A percentile compares a stretch with the other conserved stretches of the same genome.
phyloP scores from a whole-genome alignment of 2,888 invertebrate genomes.

The Eupeodes luniger region DNA sequence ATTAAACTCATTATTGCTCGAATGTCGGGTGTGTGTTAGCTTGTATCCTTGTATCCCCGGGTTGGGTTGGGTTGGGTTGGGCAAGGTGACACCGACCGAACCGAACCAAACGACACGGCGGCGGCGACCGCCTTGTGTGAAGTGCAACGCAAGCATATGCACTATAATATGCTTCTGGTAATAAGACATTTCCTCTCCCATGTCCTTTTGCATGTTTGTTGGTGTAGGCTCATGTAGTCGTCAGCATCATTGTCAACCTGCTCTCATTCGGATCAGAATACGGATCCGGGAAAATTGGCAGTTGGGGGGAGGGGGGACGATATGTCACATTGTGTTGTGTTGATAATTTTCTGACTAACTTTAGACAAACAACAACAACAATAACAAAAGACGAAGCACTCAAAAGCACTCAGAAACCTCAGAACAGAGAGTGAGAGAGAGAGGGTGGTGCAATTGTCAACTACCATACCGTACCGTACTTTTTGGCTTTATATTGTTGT shows the following conservation, averaged over 20 bases:
- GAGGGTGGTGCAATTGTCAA: conserved; percentile 27
- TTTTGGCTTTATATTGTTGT: conserved; percentile 30
- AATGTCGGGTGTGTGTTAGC: conserved; percentile 45
- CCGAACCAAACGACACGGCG: background rate
- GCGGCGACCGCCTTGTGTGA: background rate
- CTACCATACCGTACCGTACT: background rate
- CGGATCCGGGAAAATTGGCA: conserved; percentile 13
- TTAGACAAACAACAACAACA: conserved; percentile 77
- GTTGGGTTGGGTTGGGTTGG: background rate
- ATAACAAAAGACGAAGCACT: conserved; percentile 53
- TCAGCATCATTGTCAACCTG: conserved; percentile 59
- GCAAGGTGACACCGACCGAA: background rate
- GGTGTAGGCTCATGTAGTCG: conserved; percentile 73
- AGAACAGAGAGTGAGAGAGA: background rate
- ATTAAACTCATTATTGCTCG: conserved; percentile 76
- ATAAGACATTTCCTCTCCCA: conserved; percentile 76
- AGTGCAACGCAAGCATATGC: conserved; percentile 6
- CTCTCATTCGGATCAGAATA: conserved; percentile 36
- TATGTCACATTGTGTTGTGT: conserved; percentile 67
- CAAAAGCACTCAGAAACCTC: conserved; percentile 16
- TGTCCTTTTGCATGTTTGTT: conserved; percentile 73
- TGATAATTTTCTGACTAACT: conserved; percentile 78
- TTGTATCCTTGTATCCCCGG: conserved; percentile 10
- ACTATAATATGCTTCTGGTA: conserved; percentile 66
- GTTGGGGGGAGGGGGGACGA: background rate